Evolutionary conservation across 2,113 vertebrate species (phyloP).

Genomic region (Hippocampus abdominalis): DNA sequence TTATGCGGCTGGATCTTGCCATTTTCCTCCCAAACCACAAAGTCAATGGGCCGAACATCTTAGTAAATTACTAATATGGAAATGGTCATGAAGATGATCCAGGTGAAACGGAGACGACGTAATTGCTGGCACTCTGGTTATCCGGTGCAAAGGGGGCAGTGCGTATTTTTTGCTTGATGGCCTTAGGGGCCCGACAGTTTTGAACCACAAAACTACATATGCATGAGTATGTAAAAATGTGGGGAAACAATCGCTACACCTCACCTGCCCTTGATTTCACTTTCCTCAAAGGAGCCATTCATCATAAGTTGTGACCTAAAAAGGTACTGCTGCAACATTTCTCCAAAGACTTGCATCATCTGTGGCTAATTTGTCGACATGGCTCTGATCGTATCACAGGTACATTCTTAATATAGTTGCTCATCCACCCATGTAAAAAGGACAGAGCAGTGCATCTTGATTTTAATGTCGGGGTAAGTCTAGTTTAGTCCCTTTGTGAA

Average conservation of each 20-base stretch:
- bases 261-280: constrained; percentile 40
- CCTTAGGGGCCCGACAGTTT: constrained; percentile 20
- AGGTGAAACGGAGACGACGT: constrained; percentile 35
- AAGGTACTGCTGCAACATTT: constrained; percentile 52
- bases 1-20: background rate
- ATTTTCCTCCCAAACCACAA: background rate
- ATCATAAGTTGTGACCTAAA: constrained; percentile 62
- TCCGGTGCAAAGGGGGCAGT: constrained; percentile 18
- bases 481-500: too few relatives aligned
- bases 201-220: constrained; percentile 25
- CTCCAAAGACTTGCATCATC: constrained; percentile 54
- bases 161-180: constrained; percentile 17
- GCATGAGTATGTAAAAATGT: constrained; percentile 48
- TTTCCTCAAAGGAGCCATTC: constrained; percentile 65
- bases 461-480: too few relatives aligned
- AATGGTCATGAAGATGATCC: constrained; percentile 38
- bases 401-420: background rate
- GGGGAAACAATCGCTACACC: constrained; percentile 46
- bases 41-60: background rate
- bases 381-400: constrained; percentile 29
- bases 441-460: too few relatives aligned
- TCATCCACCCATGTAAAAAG: too few relatives aligned
- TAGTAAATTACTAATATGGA: constrained; percentile 11
- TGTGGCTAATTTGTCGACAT: constrained; percentile 53
- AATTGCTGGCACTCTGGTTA: constrained; percentile 28